These are phyloP conservation scores for Craterocephalus amniculus DNA, from an alignment of 2,797 vertebrate species.

Conservation along the genomic window DNA sequence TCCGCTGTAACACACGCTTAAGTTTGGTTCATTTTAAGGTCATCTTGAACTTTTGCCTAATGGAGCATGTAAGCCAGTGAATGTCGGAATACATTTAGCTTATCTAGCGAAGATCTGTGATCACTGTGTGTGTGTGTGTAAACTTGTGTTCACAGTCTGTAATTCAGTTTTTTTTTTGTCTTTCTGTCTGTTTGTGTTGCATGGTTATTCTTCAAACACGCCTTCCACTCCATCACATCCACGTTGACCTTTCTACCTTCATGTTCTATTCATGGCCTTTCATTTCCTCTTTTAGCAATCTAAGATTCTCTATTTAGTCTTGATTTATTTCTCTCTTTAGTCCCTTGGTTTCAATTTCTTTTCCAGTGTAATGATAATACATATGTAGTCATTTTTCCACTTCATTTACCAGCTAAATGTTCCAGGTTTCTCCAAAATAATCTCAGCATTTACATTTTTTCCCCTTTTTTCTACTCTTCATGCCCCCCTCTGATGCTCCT, in stretches of 20 bases:
- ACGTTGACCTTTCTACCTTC: constrained; percentile 30
- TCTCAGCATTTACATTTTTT: constrained; percentile 24
- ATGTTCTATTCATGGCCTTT: constrained; percentile 28
- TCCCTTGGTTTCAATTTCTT: not conserved
- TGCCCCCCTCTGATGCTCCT: constrained; percentile 3
- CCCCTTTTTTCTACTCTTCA: not conserved
- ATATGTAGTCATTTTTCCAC: not conserved
- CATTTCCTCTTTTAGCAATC: not conserved
- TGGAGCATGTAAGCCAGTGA: constrained; percentile 46
- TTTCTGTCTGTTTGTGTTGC: constrained; percentile 5
- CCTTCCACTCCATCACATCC: constrained; percentile 14
- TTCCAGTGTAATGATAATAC: no score
- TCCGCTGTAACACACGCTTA: constrained; percentile 11
- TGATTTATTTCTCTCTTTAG: not conserved
- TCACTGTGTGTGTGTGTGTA: constrained; percentile 23
- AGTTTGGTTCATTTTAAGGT: constrained; percentile 44
- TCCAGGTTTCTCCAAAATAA: not conserved
- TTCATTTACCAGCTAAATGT: not conserved
- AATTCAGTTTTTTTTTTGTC: constrained; percentile 9
- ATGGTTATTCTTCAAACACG: not conserved
- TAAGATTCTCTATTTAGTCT: constrained; percentile 12
- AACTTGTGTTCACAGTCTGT: constrained; percentile 23
- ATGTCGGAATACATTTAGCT: constrained; percentile 34
- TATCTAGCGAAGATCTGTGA: constrained; percentile 26
- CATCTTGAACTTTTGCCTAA: constrained; percentile 41